phyloP scores from a whole-genome alignment of 2,888 invertebrate genomes.

The Nudaria mundana region DNA sequence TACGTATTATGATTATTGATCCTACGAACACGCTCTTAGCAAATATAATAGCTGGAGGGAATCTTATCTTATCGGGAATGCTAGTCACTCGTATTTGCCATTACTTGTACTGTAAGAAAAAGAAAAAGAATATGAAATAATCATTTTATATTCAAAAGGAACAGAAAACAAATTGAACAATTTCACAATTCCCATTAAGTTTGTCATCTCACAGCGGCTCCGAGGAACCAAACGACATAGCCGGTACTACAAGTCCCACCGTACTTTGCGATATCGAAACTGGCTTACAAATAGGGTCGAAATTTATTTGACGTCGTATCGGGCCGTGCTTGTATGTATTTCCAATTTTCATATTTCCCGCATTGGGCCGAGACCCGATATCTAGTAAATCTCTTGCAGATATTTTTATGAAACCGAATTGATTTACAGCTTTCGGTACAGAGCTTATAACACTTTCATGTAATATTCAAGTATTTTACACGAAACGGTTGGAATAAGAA shows the following conservation, averaged over 20 bases:
- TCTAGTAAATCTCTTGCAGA: slow-evolving; percentile 64
- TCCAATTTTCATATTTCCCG: slow-evolving; percentile 78
- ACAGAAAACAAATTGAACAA: slow-evolving; percentile 10
- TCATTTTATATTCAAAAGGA: not conserved
- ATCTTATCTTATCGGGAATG: too few relatives aligned
- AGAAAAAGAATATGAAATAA: too few relatives aligned
- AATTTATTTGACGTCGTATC: slow-evolving; percentile 66
- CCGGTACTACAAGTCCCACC: slow-evolving; percentile 30
- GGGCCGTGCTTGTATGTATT: slow-evolving; percentile 51
- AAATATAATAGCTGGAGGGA: too few relatives aligned
- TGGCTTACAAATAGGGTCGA: slow-evolving; percentile 63
- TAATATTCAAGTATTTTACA: slow-evolving; percentile 29
- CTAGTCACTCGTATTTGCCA: too few relatives aligned
- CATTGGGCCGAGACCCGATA: slow-evolving; percentile 49
- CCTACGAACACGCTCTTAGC: too few relatives aligned
- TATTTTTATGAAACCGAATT: slow-evolving; percentile 68
- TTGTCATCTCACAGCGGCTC: slow-evolving; percentile 40
- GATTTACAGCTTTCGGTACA: slow-evolving; percentile 51
- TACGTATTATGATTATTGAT: too few relatives aligned
- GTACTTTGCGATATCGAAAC: slow-evolving; percentile 47
- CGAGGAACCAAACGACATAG: slow-evolving; percentile 27
- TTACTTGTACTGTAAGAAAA: too few relatives aligned
- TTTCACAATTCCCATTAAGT: slow-evolving; percentile 14
- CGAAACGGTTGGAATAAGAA: slow-evolving; percentile 11
- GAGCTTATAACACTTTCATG: slow-evolving; percentile 31